Base-by-base conservation (phyloP, 35 echinoderm and acorn worm genomes). In the Eucidaris tribuloides region DNA sequence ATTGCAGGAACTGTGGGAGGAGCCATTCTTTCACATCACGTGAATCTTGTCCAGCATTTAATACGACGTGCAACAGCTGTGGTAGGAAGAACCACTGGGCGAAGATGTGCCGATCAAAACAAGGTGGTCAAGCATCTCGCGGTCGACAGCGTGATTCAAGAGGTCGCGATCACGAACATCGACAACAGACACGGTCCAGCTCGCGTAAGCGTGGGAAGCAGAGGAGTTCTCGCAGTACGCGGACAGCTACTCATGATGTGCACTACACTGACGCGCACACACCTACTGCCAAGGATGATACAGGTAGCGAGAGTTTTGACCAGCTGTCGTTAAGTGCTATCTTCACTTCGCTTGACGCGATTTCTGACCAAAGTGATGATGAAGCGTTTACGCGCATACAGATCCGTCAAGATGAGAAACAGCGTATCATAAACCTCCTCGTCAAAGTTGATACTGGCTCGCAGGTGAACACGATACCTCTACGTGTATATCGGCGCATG, bases 41-140 rank as follows among this genome's bases (percentile, higher is more conserved):
- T n/a, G 64, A 70, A 37, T 70, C 0, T 3, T 91, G 89, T 61
- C 87, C 89, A 66, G 71, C 89, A 3, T 68, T 63, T 23, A 56
- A 42, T 36, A 65, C 56, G 23, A 84, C 28, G 52, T 91, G 89
- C 23, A 70, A 39, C 13, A 5, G 29, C 34, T 91, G 89, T 71
- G 40, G 72, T 9, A 85, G 65, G 28, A 24, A 32, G 7, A 85
- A 85, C 44, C 89, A 91, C 59, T 91, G 89, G 89, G 42, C 58
- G 39, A 63, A 57, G 56, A 65, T 89, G 20, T 90, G 79, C 56
- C 27, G 45, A 58, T 78, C 56, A 15, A 84, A 71, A 35, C 2
- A 50, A 50, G 46, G 46, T 7, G 46, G 46, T 19, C 46, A 50
- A 50, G 46, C 46, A 19, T 50, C 36, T 7, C 25, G 19, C 15